These are phyloP conservation scores for Drymonia ruficornis DNA, from an alignment of 2,888 invertebrate species.

Conservation along the genomic window DNA sequence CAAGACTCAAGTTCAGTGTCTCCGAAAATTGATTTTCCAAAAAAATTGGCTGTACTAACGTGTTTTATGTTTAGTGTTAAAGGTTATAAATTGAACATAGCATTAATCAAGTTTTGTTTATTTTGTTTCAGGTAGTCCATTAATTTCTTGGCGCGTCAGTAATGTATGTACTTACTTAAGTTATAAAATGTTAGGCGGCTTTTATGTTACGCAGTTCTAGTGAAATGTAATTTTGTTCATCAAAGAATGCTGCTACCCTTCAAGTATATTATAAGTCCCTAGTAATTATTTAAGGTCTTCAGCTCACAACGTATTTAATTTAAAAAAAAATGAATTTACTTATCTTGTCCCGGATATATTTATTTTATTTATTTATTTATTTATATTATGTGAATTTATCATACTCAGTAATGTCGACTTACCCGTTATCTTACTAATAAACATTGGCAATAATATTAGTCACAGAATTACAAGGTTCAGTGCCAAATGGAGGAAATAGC, in stretches of 20 bases:
- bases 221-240: too few species aligned
- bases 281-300: neutral
- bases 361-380: too few species aligned
- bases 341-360: too few species aligned
- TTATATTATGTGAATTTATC: neutral
- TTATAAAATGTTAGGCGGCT: neutral
- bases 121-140: conserved; percentile 3
- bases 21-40: too few species aligned
- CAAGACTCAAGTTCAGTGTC: too few species aligned
- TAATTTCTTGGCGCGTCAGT: neutral
- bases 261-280: neutral
- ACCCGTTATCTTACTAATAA: conserved; percentile 1
- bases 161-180: neutral
- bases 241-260: neutral
- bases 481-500: conserved; percentile 5
- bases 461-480: conserved; percentile 3
- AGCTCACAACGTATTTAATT: too few species aligned
- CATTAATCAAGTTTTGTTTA: conserved; percentile 1
- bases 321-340: too few species aligned
- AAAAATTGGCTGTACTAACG: too few species aligned
- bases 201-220: neutral
- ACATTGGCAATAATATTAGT: conserved; percentile 5
- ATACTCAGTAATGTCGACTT: neutral
- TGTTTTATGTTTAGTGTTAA: too few species aligned
- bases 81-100: neutral